Base-by-base conservation (phyloP, 1,140 invertebrate species). In the Pseudoatta argentina region DNA sequence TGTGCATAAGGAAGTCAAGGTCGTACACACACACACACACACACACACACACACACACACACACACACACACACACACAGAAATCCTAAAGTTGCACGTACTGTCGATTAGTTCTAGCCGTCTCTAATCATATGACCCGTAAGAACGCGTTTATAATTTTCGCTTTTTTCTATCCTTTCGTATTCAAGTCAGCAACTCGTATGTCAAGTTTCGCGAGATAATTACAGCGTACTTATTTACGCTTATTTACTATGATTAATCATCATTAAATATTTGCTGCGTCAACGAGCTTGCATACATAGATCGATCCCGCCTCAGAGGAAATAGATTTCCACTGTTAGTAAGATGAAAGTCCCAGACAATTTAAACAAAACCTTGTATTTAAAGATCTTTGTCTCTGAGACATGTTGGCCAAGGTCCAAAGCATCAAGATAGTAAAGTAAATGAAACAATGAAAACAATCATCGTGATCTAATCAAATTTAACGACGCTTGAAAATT, bases 91-190 rank as follows among this genome's bases (percentile, higher is more conserved):
- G 14, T 44, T 48, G 21, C 12, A 24, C 24, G 24, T 10, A 63
- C n/a, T 73, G 7, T 83, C 69, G 39, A 75, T 72, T 27, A 64
- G 24, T 21, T 71, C 12, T 18, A n/a, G 6, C 55, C 61, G 5
- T 18, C 16, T 71, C 72, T 72, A 30, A 55, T 66, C 27, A 30
- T 10, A 30, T 18, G 3, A 1, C 4, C 21, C 30, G 39, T 6
- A 39, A 24, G 21, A 24, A 77, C n/a, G 53, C 53, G 16, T 51
- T 71, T 48, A 39, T 34, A n/a, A 57, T 66, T 72, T 63, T 39
- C 76, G 57, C 77, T 48, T 71, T 34, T 24, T 16, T 57, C 24
- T 30, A 12, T 24, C 72, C 69, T 59, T 53, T 39, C 39, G 48
- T 27, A 8, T n/a, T 55, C 4, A 6, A 53, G 48, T 14, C 71